Percentiles rank a stretch among this genome's conserved stretches.
Evolutionary conservation across 2,888 invertebrate species (phyloP).

Genomic region (Halictus quadricinctus): DNA sequence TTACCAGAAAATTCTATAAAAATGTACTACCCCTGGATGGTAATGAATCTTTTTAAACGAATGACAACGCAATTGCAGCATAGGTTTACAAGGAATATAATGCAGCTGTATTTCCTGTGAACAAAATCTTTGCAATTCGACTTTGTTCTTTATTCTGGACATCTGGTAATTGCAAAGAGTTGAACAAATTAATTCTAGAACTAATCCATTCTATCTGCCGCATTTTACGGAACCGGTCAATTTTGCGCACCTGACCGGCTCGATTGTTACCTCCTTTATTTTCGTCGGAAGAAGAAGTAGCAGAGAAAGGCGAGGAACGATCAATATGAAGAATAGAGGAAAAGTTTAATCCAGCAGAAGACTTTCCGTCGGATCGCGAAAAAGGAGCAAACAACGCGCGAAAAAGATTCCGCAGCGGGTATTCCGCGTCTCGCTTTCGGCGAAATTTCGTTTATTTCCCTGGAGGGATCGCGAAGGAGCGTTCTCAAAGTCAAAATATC

Average conservation of each 20-base stretch:
- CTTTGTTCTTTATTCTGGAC: too few species aligned
- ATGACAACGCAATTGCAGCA: too few species aligned
- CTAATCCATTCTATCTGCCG: neutral
- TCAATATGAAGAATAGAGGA: neutral
- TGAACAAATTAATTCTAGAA: neutral
- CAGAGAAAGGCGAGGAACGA: neutral
- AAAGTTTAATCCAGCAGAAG: neutral
- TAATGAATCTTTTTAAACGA: too few species aligned
- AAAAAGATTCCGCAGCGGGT: neutral
- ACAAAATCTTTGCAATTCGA: too few species aligned
- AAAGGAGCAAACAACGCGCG: neutral
- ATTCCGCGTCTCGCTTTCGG: neutral
- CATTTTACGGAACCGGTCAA: neutral
- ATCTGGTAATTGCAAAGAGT: neutral
- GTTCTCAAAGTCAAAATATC: conserved; percentile 3
- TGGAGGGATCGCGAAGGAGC: neutral
- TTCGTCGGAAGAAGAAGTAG: neutral
- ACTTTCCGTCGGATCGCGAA: neutral
- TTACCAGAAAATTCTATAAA: too few species aligned
- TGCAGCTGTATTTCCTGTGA: too few species aligned
- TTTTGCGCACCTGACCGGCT: neutral
- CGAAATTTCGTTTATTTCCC: conserved; percentile 11
- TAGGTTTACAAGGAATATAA: too few species aligned
- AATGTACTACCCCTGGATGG: too few species aligned
- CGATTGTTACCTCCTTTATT: too few species aligned